Evolutionary conservation across 2,888 invertebrate genomes (phyloP), one percentile per base, ranked within the genome.

Genomic region (Tetheella fluctuosa): DNA sequence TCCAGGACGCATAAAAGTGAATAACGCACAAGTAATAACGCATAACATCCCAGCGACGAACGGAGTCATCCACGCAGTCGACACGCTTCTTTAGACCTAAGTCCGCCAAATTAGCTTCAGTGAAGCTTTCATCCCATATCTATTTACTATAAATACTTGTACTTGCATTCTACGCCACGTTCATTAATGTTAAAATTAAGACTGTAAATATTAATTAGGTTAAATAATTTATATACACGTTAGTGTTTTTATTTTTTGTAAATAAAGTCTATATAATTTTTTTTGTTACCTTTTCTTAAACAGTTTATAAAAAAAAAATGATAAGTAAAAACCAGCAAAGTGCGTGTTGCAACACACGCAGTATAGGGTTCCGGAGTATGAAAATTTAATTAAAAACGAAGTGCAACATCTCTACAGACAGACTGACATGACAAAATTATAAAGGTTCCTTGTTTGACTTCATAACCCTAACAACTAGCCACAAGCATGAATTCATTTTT

Each of bases 11-110:
- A 96, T 97, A 73, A 96, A 96, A 85, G 96, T 97, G 68, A 97
- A 97, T 88, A 96, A 97, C 80, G 95, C 96, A 23, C 95, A 96
- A 82, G 96, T 97, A 79, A 90, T 96, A 64, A 97, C 97, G 57
- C 96, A 96, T 85, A 97, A 97, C 86, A 96, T 97, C 74, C 97
- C 97, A 58, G 96, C 97, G 58, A 97, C 97, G 59, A 97, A 97
- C 84, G 97, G 97, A 71, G 97, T 97, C 63, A 95, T 97, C 76
- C 97, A 97, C 85, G 97, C 97, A 12, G 93, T 97, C 67, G 97
- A 97, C 80, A 87, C 86, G 59, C 80, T 93, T n/a, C 83, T 93
- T 68, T 92, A 84, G 78, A 59, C 70, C 65, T 64, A 66, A 62
- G 64, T 58, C 59, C 76, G 74, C 74, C 76, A 77, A 78, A 77